Conservation (phyloP, 2,888 invertebrate species). For the Cephus runcator region DNA sequence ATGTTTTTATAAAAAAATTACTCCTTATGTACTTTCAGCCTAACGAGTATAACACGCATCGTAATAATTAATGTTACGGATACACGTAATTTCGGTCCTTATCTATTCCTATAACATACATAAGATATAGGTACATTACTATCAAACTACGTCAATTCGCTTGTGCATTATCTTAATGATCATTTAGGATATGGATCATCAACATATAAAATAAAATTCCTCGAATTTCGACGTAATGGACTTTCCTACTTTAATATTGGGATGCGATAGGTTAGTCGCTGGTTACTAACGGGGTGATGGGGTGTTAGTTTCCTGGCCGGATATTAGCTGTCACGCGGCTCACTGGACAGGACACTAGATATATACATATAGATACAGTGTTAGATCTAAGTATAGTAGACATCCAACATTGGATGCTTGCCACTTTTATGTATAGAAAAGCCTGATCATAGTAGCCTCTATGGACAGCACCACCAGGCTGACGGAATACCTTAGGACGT, state of each 20-base stretch:
- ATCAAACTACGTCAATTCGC: not conserved
- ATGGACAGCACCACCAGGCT: not conserved
- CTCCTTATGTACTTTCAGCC: not conserved
- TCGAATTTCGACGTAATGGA: conserved; percentile 36
- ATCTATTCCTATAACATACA: not conserved
- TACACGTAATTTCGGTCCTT: not conserved
- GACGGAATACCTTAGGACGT: not conserved
- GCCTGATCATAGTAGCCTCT: conserved; percentile 28
- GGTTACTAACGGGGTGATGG: conserved; percentile 37
- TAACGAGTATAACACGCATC: not conserved
- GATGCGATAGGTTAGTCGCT: conserved; percentile 50
- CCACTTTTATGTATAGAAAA: conserved; percentile 51
- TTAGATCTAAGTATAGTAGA: conserved; percentile 42
- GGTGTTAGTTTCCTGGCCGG: conserved; percentile 63
- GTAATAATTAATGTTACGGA: not conserved
- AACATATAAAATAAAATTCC: not conserved
- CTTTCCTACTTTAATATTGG: conserved; percentile 52
- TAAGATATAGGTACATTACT: not conserved
- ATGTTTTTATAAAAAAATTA: not conserved
- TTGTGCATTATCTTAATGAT: not conserved
- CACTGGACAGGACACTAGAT: conserved; percentile 58
- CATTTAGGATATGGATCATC: not conserved
- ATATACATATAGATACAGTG: conserved; percentile 34
- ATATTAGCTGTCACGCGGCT: conserved; percentile 65
- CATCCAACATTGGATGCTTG: conserved; percentile 46